Evolutionary conservation across 2,797 vertebrate genomes (phyloP), one percentile per base, ranked within the genome.

Genomic region (Dallia pectoralis): DNA sequence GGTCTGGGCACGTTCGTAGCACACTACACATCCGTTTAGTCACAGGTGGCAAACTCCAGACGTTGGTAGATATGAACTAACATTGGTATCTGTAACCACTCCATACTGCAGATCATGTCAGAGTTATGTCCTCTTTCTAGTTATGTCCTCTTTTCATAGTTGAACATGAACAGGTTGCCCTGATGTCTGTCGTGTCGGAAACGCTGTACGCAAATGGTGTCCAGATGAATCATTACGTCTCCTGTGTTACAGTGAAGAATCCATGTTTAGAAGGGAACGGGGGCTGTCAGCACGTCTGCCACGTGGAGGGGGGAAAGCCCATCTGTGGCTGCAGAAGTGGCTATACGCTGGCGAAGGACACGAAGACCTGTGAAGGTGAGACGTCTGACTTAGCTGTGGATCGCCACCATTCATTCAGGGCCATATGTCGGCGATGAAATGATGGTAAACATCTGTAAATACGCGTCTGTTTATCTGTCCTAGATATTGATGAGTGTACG

Each of bases 401-500:
- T 11, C 25, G 49, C 66, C 6, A 22, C 65, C 0, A 4, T 67
- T 67, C 22, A 33, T 30, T 30, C 29, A 30, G 16, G 30, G 36
- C 40, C 29, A 44, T 64, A 53, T 67, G 11, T 33, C 22, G 47
- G 16, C 67, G 4, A 40, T 67, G 32, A 27, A 53, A 32, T 32
- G 12, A 25, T 36, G 12, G 66, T 67, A 16, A 62, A 65, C 64
- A 25, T 65, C 69, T 7, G 30, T 64, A 18, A 4, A 30, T 79
- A 70, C 71, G 47, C 48, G n/a, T 67, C n/a, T 79, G 76, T 77
- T 66, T 70, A 30, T 63, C 62, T 81, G 27, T 77, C 56, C 16
- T 87, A 99, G 97, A 99, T 0, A 84, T 97, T 22, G 93, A 99
- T 0, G 97, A 99, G 71, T 99, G 97, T 63, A 82, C 88, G 76